Base-by-base conservation (phyloP, 2,888 invertebrate species). In the Tortrix viridana region DNA sequence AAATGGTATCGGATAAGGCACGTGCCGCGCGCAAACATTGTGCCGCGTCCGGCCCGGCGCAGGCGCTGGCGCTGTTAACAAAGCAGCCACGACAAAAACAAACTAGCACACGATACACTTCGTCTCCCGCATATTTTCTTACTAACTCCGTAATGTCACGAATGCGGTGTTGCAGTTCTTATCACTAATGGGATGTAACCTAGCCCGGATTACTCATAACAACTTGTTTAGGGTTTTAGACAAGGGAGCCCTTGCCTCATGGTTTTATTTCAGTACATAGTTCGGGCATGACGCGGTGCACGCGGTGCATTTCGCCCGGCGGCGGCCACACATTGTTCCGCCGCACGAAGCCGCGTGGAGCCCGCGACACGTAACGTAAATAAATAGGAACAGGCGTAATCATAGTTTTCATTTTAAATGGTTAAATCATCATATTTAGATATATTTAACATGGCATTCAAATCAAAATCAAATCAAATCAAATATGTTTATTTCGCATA, bases 1-100 rank as follows among this genome's bases (percentile, higher is more conserved):
- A 85, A 83, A 88, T 81, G 88, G 88, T 79, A 74, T 80, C 83
- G 86, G 85, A 83, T 81, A 81, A 84, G 86, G 88, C 89, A 86
- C 89, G 89, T 82, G 89, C 87, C 89, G 78, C 71, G 69, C 64
- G 55, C 65, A 66, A 60, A 66, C 66, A 63, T 49, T 50, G 60
- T 50, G 56, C 46, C 65, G 63, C 63, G 67, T 65, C 65, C 60
- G 56, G 53, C 56, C 56, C 57, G 50, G 53, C 5, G 37, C 60
- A 22, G 23, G 44, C 41, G 46, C 22, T 44, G 50, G 41, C 66
- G 63, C 54, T 37, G 49, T 46, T 52, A 47, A 60, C 60, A 65
- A 47, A 52, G 61, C 61, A 65, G 60, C 56, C 52, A 55, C 61
- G 52, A 57, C 60, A 53, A 61, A 54, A 60, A 56, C 60, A 65